A percentile compares a stretch with the other conserved stretches of the same genome.
These are phyloP conservation scores for Philhelius pedissequus DNA, from an alignment of 2,888 invertebrate genomes.

Conservation along the genomic window DNA sequence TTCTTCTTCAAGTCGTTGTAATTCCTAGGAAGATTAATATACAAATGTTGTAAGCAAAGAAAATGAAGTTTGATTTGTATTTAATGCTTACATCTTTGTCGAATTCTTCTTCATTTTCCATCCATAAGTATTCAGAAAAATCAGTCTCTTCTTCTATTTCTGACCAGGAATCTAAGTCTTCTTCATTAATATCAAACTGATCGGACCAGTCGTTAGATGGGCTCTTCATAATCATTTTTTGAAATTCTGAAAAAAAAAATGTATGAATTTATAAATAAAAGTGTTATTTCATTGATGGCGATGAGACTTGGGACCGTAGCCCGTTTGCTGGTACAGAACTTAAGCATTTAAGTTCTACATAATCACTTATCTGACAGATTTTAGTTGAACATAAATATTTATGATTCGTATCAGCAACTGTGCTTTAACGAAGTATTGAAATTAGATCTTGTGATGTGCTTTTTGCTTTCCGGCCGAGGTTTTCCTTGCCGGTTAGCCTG, in stretches of 20 bases:
- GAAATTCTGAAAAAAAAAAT: neutral
- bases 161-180: conserved; percentile 76
- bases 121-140: conserved; percentile 95
- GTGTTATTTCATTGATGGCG: neutral
- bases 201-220: conserved; percentile 78
- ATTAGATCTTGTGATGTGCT: too few relatives aligned
- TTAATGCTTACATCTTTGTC: conserved; percentile 87
- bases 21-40: conserved; percentile 81
- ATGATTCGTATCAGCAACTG: too few relatives aligned
- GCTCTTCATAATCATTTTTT: conserved; percentile 77
- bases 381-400: too few relatives aligned
- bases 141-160: conserved; percentile 80
- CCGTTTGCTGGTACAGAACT: too few relatives aligned
- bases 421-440: too few relatives aligned
- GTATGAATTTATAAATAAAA: neutral
- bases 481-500: too few relatives aligned
- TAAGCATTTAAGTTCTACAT: too few relatives aligned
- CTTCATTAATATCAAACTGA: conserved; percentile 75
- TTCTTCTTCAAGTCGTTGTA: conserved; percentile 92
- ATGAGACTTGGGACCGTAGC: too few relatives aligned
- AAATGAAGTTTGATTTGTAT: neutral
- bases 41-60: neutral
- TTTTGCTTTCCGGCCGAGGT: too few relatives aligned
- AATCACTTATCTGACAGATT: too few relatives aligned
- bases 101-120: conserved; percentile 96